Base-by-base conservation (phyloP, 2,113 vertebrate genomes). In the Oplegnathus fasciatus region DNA sequence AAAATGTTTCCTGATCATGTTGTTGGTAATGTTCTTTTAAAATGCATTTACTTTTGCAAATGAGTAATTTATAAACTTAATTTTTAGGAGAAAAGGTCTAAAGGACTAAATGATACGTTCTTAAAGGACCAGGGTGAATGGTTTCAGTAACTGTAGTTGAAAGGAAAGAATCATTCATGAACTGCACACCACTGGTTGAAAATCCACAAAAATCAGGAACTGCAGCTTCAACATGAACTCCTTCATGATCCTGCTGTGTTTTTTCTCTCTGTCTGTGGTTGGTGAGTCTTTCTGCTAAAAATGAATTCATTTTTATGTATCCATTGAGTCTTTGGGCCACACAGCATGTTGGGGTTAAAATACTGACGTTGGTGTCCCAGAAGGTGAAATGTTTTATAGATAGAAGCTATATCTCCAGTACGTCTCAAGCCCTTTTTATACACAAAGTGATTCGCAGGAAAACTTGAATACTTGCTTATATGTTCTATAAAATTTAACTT, bases 251-350 rank as follows among this genome's bases (percentile, higher is more conserved):
- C 67, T 71, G 58, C 67, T 58, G 3, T 37, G 66, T 46, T 24
- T 71, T 22, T 28, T 30, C 28, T 72, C 40, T 30, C 26, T 17
- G 10, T 34, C 50, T 46, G 8, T 22, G 26, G 55, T 57, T 4
- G 74, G 82, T 84, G 22, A 84, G 82, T 70, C 3, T 34, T 17
- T 32, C 34, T 60, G 10, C 20, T 48, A n/a, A n/a, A n/a, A n/a
- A n/a, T n/a, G n/a, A n/a, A n/a, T n/a, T n/a, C 8, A 6, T 72
- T 57, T 40, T 3, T 40, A 4, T 14, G 28, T 24, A 14, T 64
- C 32, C 2, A 24, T 40, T 24, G 10, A 1, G 2, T n/a, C 0
- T 66, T 2, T 17, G 24, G 13, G n/a, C 2, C 42, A 28, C n/a
- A 50, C 26, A 50, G 28, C 15, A 48, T n/a, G 65, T 48, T 30